A percentile compares a stretch with the other conserved stretches of the same genome.
Conservation (phyloP, 2,797 vertebrate genomes). For the Bucorvus abyssinicus region DNA sequence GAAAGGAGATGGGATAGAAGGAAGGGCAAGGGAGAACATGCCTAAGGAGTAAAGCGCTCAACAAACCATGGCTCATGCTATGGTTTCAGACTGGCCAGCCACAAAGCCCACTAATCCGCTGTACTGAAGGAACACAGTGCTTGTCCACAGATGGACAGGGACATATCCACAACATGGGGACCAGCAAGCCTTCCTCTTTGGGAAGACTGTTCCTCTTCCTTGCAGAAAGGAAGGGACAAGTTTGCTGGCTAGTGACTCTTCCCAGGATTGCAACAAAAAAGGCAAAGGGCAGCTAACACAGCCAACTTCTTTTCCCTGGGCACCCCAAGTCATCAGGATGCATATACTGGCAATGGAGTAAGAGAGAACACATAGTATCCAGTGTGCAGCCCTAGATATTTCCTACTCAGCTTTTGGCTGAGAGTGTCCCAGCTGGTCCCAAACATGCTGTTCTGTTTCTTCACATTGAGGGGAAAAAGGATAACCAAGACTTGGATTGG, state of each 20-base stretch:
- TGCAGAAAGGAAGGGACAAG: background rate
- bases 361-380: background rate
- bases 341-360: background rate
- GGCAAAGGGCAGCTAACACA: background rate
- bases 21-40: fast-evolving
- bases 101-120: background rate
- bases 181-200: background rate
- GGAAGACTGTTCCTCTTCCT: background rate
- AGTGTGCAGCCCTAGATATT: background rate
- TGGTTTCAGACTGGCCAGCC: background rate
- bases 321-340: background rate
- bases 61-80: background rate
- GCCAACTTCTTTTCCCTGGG: background rate
- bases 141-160: background rate
- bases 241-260: background rate
- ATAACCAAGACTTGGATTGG: background rate
- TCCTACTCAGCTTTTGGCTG: conserved; percentile 23
- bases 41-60: background rate
- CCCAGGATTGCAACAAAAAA: background rate
- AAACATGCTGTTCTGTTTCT: conserved; percentile 40
- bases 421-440: conserved; percentile 28
- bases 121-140: too few relatives aligned
- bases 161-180: fast-evolving
- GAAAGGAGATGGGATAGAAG: background rate
- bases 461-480: background rate